phyloP scores from a whole-genome alignment of 1,140 invertebrate genomes.

The Microplitis demolitor region DNA sequence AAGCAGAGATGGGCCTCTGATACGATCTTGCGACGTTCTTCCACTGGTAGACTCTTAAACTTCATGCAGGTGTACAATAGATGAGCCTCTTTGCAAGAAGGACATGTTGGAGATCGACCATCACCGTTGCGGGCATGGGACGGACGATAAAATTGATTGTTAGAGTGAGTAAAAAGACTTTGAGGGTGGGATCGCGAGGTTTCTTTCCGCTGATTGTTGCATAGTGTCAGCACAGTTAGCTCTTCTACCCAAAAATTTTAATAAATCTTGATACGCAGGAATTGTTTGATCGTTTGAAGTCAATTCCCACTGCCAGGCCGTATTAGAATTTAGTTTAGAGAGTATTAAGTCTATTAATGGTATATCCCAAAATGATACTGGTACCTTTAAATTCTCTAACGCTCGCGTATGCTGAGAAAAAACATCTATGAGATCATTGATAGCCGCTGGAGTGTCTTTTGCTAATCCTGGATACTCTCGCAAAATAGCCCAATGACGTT shows the following conservation, averaged over 20 bases:
- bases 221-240: not conserved
- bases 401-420: not conserved
- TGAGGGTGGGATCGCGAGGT: not conserved
- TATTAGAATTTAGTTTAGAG: not conserved
- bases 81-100: not conserved
- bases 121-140: not conserved
- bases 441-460: not conserved
- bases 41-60: not conserved
- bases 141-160: not conserved
- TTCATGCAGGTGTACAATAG: not conserved
- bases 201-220: not conserved
- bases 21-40: not conserved
- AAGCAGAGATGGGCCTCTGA: not conserved
- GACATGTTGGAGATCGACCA: not conserved
- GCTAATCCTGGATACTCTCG: not conserved
- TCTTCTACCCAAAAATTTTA: not conserved
- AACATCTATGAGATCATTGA: not conserved
- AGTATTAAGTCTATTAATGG: not conserved
- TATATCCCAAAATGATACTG: not conserved
- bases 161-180: not conserved
- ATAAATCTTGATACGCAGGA: not conserved
- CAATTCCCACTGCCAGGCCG: not conserved
- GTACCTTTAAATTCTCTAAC: not conserved
- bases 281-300: not conserved
- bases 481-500: not conserved